Percentiles rank a stretch among this genome's conserved stretches.
Conservation (phyloP, 2,797 vertebrate species). For the Melanotaenia boesemani region DNA sequence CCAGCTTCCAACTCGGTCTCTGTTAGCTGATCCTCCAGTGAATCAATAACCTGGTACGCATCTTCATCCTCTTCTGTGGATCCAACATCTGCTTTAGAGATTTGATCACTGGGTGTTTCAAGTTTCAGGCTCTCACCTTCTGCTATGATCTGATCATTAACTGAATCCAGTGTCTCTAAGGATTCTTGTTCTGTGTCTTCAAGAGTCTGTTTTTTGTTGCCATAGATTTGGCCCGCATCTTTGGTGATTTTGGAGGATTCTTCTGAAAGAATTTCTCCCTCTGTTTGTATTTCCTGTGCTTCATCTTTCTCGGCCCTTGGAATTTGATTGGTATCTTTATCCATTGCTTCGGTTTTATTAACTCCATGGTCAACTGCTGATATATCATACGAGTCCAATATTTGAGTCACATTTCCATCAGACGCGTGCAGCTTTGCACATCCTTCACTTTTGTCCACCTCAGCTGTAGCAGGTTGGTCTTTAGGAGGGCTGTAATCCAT, state of each 20-base stretch:
- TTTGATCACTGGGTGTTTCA: neutral
- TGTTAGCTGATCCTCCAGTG: conserved; percentile 42
- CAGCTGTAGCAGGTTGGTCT: conserved; percentile 8
- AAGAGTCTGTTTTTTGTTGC: neutral
- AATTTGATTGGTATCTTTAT: conserved; percentile 1
- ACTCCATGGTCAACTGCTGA: neutral
- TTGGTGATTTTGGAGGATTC: neutral
- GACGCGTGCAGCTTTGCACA: neutral
- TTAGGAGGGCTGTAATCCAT: neutral
- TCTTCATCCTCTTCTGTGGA: conserved; percentile 32
- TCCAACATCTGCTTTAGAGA: conserved; percentile 9
- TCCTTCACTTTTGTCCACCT: conserved; percentile 3
- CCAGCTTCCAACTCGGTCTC: conserved; percentile 1
- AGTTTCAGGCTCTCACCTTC: conserved; percentile 2
- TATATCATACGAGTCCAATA: neutral
- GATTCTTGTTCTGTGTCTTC: conserved; percentile 22
- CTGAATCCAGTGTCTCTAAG: conserved; percentile 40
- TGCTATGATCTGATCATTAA: neutral
- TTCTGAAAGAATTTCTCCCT: neutral
- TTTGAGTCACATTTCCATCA: conserved; percentile 1
- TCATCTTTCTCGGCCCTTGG: neutral
- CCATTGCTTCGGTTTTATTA: conserved; percentile 2
- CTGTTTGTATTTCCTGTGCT: neutral
- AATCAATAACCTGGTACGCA: conserved; percentile 45
- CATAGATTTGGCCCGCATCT: neutral